Evolutionary conservation across 2,888 invertebrate species (phyloP).

Genomic region (Adelphocoris suturalis): DNA sequence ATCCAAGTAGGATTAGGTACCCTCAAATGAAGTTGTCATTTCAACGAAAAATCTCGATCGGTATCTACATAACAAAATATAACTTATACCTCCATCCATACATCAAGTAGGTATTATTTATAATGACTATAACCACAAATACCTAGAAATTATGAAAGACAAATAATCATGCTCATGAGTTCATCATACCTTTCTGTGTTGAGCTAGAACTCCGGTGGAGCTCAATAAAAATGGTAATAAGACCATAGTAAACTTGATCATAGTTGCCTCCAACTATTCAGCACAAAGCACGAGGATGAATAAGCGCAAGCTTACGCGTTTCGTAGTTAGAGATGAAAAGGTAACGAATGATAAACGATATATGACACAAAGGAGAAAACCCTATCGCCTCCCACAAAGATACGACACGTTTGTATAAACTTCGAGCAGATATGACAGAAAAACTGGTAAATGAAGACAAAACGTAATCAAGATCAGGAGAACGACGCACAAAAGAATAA

Average conservation of each 20-base stretch:
- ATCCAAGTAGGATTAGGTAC: too few relatives aligned
- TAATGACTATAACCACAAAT: background rate
- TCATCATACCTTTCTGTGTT: slow-evolving; percentile 35
- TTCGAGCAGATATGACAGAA: background rate
- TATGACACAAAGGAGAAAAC: background rate
- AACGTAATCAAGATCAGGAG: too few relatives aligned
- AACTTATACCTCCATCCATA: too few relatives aligned
- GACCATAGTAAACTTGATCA: slow-evolving; percentile 25
- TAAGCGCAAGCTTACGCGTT: background rate
- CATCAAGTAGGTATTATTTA: background rate
- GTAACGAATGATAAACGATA: background rate
- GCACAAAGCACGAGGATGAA: background rate
- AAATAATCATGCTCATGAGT: background rate
- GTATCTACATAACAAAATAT: too few relatives aligned
- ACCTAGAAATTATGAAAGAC: background rate
- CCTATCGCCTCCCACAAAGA: background rate
- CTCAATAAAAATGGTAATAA: slow-evolving; percentile 35
- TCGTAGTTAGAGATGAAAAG: background rate
- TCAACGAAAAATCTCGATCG: too few relatives aligned
- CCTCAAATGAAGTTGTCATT: too few relatives aligned
- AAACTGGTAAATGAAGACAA: background rate
- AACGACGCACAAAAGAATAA: too few relatives aligned
- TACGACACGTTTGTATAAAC: background rate
- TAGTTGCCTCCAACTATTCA: background rate
- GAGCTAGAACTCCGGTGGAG: background rate